phyloP scores from a whole-genome alignment of 2,888 invertebrate genomes.

The Electrophaes corylata region DNA sequence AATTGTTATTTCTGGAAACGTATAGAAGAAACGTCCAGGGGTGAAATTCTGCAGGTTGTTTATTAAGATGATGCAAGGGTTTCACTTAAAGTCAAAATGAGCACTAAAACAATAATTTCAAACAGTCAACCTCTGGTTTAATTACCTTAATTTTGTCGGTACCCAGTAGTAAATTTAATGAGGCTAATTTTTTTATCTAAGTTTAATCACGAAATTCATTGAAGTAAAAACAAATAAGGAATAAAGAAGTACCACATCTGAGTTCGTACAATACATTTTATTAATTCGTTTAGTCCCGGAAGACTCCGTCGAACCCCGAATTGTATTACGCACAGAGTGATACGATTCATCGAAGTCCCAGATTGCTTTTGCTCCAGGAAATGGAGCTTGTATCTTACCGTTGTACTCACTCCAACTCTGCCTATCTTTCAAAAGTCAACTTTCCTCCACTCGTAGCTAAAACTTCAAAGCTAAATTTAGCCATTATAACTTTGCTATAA shows the following conservation, averaged over 20 bases:
- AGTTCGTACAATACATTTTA: slow-evolving; percentile 6
- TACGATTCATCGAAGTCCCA: slow-evolving; percentile 15
- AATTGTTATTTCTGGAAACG: no score
- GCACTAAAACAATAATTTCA: no score
- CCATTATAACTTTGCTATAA: not conserved
- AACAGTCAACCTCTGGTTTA: no score
- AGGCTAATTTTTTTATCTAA: not conserved
- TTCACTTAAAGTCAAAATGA: no score
- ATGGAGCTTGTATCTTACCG: slow-evolving; percentile 5
- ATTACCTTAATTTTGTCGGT: no score
- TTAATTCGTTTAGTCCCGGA: slow-evolving; percentile 21
- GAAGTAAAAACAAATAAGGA: not conserved
- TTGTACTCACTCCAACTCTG: not conserved
- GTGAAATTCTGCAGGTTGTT: no score
- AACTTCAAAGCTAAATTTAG: not conserved
- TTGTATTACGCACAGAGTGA: slow-evolving; percentile 20
- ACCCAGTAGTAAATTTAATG: not conserved
- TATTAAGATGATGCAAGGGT: no score
- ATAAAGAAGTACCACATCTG: not conserved
- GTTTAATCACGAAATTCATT: not conserved
- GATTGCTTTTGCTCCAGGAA: slow-evolving; percentile 20
- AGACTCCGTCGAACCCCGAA: slow-evolving; percentile 10
- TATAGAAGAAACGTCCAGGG: no score
- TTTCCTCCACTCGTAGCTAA: not conserved
- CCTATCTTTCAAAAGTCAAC: not conserved